Conservation (phyloP, 2,888 invertebrate genomes). For the Amiota minor region DNA sequence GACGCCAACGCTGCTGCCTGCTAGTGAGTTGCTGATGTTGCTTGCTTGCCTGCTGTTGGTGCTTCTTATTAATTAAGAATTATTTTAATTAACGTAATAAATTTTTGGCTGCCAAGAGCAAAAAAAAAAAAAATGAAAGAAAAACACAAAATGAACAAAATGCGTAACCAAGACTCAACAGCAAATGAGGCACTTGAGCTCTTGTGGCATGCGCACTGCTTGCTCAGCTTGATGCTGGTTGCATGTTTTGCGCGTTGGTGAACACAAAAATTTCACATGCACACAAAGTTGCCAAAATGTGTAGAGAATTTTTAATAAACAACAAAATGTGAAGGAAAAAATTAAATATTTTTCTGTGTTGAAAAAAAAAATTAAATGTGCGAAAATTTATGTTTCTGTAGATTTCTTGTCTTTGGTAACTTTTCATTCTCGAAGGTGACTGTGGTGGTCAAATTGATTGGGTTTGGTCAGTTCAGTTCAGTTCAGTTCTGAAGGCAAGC, state of each 20-base stretch:
- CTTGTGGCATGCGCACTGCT: slow-evolving; percentile 30
- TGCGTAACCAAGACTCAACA: slow-evolving; percentile 13
- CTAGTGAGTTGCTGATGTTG: slow-evolving; percentile 22
- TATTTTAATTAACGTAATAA: slow-evolving; percentile 74
- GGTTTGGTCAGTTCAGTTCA: no score
- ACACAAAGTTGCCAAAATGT: slow-evolving; percentile 48
- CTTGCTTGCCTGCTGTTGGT: slow-evolving; percentile 36
- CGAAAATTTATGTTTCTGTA: slow-evolving; percentile 70
- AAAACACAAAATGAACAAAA: slow-evolving; percentile 14
- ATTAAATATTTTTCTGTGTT: not conserved
- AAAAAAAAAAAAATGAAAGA: slow-evolving; percentile 29
- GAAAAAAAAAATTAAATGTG: slow-evolving; percentile 54
- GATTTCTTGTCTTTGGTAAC: slow-evolving; percentile 59
- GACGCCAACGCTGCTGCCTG: slow-evolving; percentile 23
- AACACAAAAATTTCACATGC: slow-evolving; percentile 17
- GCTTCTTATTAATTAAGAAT: slow-evolving; percentile 74
- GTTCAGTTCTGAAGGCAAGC: no score
- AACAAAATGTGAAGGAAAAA: not conserved
- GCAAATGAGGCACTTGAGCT: slow-evolving; percentile 28
- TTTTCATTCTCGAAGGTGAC: slow-evolving; percentile 36
- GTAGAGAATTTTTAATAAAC: slow-evolving; percentile 2
- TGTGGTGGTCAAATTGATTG: no score
- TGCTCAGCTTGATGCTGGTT: slow-evolving; percentile 42
- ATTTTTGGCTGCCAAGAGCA: slow-evolving; percentile 59
- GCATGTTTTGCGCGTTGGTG: slow-evolving; percentile 46